Base-by-base conservation (phyloP, 92 coral and sea anemone species). In the Umimayanthus chanpuru region DNA sequence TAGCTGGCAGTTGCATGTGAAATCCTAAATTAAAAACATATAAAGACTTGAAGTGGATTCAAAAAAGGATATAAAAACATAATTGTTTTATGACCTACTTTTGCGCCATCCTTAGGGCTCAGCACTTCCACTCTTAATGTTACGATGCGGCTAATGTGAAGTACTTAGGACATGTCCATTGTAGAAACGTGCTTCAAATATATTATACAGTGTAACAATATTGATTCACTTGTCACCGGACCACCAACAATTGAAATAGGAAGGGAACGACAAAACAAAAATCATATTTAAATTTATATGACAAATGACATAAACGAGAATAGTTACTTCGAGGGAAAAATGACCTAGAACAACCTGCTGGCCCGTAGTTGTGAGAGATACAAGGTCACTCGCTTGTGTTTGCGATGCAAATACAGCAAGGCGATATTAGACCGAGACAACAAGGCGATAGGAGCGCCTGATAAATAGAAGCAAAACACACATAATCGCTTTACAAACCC, bases 161-260 rank as follows among this genome's bases (percentile, higher is more conserved):
- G 20, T 20, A 61, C 28, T 61, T 47, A 32, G 41, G 55, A 78
- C 21, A n/a, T 32, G 11, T 25, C 9, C 38, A 77, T 25, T 56
- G n/a, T 56, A 41, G 23, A 79, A 79, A 28, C 40, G 36, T 2
- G 30, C 43, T 36, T 79, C 16, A 47, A 50, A 47, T 12, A 11
- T 11, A 20, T 47, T n/a, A 50, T 53, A 26, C 65, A 50, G 71
- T 15, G 44, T 32, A 80, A 56, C 84, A 56, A 32, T 53, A 30
- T 47, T 47, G 36, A 9, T 81, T 7, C 43, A 40, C 76, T 25
- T 20, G 86, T 50, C 78, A 66, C 36, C 64, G 41, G 23, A 12
- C 61, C 56, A 83, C 87, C 78, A 82, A 82, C 64, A 67, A 82
- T 67, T 68, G 25, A 67, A 4, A 72, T 40, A 80, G 78, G 79